Percentiles rank a stretch among this genome's conserved stretches.
Evolutionary conservation across 2,797 vertebrate species (phyloP).

Genomic region (Triplophysa yarkandensis): DNA sequence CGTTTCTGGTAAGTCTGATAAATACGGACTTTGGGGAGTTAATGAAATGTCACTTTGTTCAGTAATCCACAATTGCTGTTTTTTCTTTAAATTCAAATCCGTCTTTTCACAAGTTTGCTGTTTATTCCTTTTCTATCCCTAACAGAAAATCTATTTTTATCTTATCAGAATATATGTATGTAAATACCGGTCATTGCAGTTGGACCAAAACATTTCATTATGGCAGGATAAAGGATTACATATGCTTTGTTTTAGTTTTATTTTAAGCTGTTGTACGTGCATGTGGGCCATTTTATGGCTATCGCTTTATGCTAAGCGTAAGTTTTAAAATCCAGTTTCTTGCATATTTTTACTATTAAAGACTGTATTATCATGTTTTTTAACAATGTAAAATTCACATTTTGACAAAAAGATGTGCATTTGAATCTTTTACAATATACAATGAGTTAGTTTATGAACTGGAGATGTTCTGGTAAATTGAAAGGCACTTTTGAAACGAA

Average conservation of each 20-base stretch:
- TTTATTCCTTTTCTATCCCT: slow-evolving; percentile 1
- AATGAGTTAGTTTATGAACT: neutral
- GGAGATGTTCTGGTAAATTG: neutral
- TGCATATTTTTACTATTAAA: neutral
- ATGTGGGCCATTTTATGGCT: neutral
- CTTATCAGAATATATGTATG: neutral
- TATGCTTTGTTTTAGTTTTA: neutral
- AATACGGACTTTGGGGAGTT: neutral
- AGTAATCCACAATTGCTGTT: neutral
- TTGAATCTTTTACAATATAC: neutral
- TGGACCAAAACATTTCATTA: slow-evolving; percentile 19
- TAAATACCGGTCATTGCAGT: slow-evolving; percentile 10
- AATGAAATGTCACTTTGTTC: neutral
- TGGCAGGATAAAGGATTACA: neutral
- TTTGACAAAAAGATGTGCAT: slow-evolving; percentile 1
- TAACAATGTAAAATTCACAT: neutral
- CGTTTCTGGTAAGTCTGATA: slow-evolving; percentile 2
- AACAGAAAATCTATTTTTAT: slow-evolving; percentile 19
- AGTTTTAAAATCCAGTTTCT: neutral
- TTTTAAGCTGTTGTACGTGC: neutral
- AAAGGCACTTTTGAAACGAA: neutral
- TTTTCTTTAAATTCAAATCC: neutral
- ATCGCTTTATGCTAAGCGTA: neutral
- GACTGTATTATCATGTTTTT: neutral
- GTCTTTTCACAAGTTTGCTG: neutral